Evolutionary conservation across 2,888 invertebrate genomes (phyloP), one percentile per base, ranked within the genome.

Genomic region (Sericinus montela): DNA sequence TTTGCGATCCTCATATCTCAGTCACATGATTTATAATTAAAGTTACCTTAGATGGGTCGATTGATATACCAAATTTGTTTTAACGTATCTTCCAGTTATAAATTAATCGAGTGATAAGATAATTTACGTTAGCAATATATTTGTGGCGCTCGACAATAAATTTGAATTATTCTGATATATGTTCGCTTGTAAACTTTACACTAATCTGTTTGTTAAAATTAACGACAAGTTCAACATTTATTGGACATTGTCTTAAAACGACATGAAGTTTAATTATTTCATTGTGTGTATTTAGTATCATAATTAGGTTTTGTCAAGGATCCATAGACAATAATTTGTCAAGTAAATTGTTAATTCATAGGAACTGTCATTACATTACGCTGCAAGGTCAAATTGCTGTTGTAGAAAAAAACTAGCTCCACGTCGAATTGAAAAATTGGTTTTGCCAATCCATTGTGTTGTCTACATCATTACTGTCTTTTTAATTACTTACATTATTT

Each of bases 401-500:
- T 87, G 87, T 87, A 87, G 87, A 81, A 88, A 87, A 86, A 87
- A 87, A 84, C 59, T 88, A 87, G 87, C 86, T 75, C 86, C 85
- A 81, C 75, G 71, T 49, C 57, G 56, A 63, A 55, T 58, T 48
- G 60, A 16, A 19, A 38, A 50, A 52, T 54, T 39, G 36, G 34
- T 41, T 47, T 40, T 39, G 40, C 39, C 6, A 36, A 23, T 32
- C 48, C 46, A 45, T 62, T 56, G 54, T 66, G 55, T 68, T 67
- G 64, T 65, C 65, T 62, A 63, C 66, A 58, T 59, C 30, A 66
- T 65, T 69, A 65, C 62, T 63, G 62, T 75, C 72, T 62, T 65
- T 61, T 64, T 65, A 62, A 60, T 65, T 64, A 67, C n/a, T n/a
- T n/a, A n/a, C n/a, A n/a, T n/a, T n/a, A n/a, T 69, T 62, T 57